These are phyloP conservation scores for Brachionus paranguensis DNA, from an alignment of 1,140 invertebrate species.

Conservation along the genomic window DNA sequence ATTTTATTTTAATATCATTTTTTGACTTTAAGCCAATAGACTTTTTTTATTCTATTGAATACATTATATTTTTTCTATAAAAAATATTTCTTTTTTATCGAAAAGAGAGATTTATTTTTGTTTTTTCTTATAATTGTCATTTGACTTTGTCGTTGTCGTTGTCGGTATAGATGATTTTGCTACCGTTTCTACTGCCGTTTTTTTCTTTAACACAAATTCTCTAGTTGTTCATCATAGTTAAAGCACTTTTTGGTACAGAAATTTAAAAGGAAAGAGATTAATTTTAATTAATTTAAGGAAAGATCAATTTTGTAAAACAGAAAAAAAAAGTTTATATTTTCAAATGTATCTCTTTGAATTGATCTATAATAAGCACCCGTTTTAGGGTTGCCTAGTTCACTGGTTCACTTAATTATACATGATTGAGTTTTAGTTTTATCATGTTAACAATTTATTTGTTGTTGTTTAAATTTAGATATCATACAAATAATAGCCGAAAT, in stretches of 20 bases:
- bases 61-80: neutral
- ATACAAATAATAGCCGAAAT: too few relatives aligned
- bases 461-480: too few relatives aligned
- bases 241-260: neutral
- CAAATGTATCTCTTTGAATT: neutral
- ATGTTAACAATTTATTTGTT: too few relatives aligned
- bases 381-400: too few relatives aligned
- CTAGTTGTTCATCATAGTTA: neutral
- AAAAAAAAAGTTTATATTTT: neutral
- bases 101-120: neutral
- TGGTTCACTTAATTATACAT: too few relatives aligned
- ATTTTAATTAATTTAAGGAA: neutral
- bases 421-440: too few relatives aligned
- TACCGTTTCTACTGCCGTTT: slow-evolving; percentile 24
- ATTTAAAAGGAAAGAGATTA: neutral
- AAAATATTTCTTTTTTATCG: slow-evolving; percentile 14
- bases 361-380: neutral
- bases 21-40: neutral
- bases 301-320: neutral
- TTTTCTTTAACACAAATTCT: neutral
- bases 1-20: neutral
- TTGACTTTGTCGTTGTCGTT: slow-evolving; percentile 36
- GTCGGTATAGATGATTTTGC: slow-evolving; percentile 9
- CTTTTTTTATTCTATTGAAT: neutral
- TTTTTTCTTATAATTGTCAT: slow-evolving; percentile 12